phyloP scores from a whole-genome alignment of 2,797 vertebrate genomes.

The Vultur gryphus region DNA sequence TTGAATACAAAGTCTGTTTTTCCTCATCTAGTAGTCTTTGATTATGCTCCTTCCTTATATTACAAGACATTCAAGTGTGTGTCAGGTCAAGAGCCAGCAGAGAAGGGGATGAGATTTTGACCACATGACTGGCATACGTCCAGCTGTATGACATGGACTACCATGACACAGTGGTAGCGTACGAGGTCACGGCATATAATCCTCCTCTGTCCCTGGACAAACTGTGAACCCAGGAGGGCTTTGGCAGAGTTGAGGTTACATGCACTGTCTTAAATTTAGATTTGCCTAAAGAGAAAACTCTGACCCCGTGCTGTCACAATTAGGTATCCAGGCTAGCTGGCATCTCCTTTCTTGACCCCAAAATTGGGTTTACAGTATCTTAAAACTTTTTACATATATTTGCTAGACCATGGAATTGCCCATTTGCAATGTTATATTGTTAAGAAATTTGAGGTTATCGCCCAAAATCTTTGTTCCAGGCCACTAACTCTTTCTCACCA shows the following conservation, averaged over 20 bases:
- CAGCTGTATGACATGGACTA: not conserved
- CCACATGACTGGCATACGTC: not conserved
- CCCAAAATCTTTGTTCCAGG: not conserved
- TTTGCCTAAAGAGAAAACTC: slow-evolving; percentile 5
- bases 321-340: not conserved
- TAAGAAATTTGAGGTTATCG: not conserved
- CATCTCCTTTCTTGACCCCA: not conserved
- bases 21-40: not conserved
- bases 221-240: not conserved
- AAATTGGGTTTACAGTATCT: not conserved
- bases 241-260: not conserved
- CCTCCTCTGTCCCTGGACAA: not conserved
- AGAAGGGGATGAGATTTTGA: not conserved
- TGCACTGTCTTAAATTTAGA: not conserved
- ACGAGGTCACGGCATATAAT: not conserved
- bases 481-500: not conserved
- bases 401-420: not conserved
- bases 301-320: not conserved
- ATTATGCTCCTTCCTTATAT: not conserved
- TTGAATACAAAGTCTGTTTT: not conserved
- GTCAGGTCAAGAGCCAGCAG: not conserved
- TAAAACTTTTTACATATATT: not conserved
- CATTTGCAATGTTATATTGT: not conserved
- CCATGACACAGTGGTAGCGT: not conserved
- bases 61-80: not conserved